Percentiles rank a stretch among this genome's conserved stretches.
Conservation (phyloP, 2,888 invertebrate genomes). For the Busseola fusca region DNA sequence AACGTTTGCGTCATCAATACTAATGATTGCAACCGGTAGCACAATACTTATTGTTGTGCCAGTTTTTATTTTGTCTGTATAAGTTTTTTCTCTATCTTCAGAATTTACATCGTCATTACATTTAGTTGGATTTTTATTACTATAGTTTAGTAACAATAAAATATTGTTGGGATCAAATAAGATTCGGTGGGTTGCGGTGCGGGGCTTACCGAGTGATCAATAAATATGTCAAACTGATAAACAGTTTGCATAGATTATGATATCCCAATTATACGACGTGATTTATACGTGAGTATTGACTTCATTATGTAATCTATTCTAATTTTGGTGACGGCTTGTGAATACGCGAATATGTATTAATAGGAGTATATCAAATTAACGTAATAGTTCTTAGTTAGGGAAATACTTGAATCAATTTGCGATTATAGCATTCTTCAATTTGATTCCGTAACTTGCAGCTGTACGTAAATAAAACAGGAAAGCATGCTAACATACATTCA, state of each 20-base stretch:
- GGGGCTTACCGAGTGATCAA: constrained; percentile 54
- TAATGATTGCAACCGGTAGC: constrained; percentile 86
- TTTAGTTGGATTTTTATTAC: constrained; percentile 84
- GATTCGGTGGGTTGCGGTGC: constrained; percentile 54
- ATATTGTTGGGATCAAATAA: constrained; percentile 72
- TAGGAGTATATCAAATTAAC: background rate
- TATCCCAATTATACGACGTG: constrained; percentile 61
- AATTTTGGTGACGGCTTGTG: constrained; percentile 31
- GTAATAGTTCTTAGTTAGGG: background rate
- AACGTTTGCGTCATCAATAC: constrained; percentile 88
- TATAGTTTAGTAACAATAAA: constrained; percentile 80
- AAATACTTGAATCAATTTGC: background rate
- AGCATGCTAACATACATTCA: constrained; percentile 47
- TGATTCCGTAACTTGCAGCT: constrained; percentile 9
- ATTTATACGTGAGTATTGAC: constrained; percentile 52
- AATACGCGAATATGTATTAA: constrained; percentile 4
- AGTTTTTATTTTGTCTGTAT: constrained; percentile 70
- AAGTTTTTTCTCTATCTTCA: constrained; percentile 70
- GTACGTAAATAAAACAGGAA: constrained; percentile 31
- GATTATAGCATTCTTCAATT: background rate
- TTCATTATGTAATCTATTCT: constrained; percentile 45
- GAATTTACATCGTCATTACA: constrained; percentile 86
- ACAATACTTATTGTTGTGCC: constrained; percentile 86
- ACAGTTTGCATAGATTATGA: constrained; percentile 63
- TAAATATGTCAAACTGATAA: constrained; percentile 67